phyloP scores from a whole-genome alignment of 2,113 vertebrate species.

The Gulo gulo region DNA sequence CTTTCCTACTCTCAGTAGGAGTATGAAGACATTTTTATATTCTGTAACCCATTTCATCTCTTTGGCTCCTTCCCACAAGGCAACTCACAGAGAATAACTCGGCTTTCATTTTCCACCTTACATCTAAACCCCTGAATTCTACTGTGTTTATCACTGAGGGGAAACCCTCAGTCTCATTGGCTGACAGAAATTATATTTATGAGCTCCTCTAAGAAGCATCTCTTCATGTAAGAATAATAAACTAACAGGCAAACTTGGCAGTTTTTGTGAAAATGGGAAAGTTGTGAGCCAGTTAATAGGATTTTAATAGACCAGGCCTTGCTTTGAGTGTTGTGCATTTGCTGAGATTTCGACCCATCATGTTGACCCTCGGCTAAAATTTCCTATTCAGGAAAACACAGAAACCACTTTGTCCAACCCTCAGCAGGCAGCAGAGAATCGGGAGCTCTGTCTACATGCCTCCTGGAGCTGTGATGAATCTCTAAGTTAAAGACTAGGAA shows the following conservation, averaged over 20 bases:
- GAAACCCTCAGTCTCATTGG: slow-evolving; percentile 60
- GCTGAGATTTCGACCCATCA: slow-evolving; percentile 19
- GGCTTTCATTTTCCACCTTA: slow-evolving; percentile 74
- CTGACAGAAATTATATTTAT: slow-evolving; percentile 72
- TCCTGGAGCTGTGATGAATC: not conserved
- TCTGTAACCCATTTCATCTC: slow-evolving; percentile 56
- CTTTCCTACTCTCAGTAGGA: slow-evolving; percentile 37
- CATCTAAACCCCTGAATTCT: slow-evolving; percentile 71
- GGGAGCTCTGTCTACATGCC: not conserved
- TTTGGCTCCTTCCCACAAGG: slow-evolving; percentile 52
- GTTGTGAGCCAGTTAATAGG: slow-evolving; percentile 78
- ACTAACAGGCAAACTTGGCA: slow-evolving; percentile 68
- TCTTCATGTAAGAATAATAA: slow-evolving; percentile 75
- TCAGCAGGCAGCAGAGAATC: not conserved
- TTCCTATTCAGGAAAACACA: slow-evolving; percentile 43
- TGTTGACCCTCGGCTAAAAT: slow-evolving; percentile 16
- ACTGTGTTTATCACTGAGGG: slow-evolving; percentile 68
- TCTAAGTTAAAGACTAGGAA: not conserved
- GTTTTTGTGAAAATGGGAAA: slow-evolving; percentile 72
- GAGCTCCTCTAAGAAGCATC: slow-evolving; percentile 62
- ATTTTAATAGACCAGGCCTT: slow-evolving; percentile 69
- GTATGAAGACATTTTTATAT: slow-evolving; percentile 55
- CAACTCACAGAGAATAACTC: slow-evolving; percentile 59
- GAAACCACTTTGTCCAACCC: not conserved
- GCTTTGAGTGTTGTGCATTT: slow-evolving; percentile 44